These are phyloP conservation scores for Dendrophyllia cribrosa DNA, from an alignment of 64 coral and sea anemone genomes.

Conservation along the genomic window DNA sequence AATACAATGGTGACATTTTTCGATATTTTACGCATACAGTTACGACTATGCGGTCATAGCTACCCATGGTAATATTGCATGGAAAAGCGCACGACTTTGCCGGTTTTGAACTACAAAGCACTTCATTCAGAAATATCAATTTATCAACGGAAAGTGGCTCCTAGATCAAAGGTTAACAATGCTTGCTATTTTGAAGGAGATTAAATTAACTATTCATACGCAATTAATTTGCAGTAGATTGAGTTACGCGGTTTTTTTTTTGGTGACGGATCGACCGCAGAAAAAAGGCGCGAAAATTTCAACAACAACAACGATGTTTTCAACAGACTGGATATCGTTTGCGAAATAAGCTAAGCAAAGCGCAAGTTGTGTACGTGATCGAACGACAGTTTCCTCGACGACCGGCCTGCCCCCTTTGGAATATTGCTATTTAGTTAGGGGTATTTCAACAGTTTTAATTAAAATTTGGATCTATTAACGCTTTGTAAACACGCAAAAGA, in stretches of 20 bases:
- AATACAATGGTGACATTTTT: not conserved
- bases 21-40: too few relatives aligned
- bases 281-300: not conserved
- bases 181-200: not conserved
- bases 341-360: not conserved
- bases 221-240: too few relatives aligned
- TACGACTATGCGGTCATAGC: too few relatives aligned
- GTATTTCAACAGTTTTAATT: conserved; percentile 15
- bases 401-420: not conserved
- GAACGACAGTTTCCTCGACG: not conserved
- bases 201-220: not conserved
- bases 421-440: not conserved
- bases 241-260: not conserved
- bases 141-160: not conserved
- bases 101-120: too few relatives aligned
- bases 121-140: too few relatives aligned
- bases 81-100: too few relatives aligned
- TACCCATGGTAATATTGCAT: too few relatives aligned
- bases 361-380: not conserved
- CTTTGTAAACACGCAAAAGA: conserved; percentile 12
- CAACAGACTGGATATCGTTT: not conserved
- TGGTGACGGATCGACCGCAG: not conserved
- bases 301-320: too few relatives aligned
- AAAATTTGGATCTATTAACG: conserved; percentile 33
- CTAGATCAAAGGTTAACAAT: too few relatives aligned